Base-by-base conservation (phyloP, 2,797 vertebrate genomes). In the Sylvilagus floridanus region DNA sequence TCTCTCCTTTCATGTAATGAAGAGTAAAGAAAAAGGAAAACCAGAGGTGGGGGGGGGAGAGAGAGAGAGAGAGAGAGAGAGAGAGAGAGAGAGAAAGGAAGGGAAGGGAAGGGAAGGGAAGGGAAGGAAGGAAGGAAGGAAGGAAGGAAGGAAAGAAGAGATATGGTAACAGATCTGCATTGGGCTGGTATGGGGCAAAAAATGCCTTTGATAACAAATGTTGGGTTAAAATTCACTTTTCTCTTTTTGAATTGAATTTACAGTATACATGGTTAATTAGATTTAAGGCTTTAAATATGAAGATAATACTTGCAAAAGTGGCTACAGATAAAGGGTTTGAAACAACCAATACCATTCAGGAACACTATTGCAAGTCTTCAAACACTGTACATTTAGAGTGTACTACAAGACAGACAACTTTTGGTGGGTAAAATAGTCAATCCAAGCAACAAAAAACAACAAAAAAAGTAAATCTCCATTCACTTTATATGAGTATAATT, bases 201-300 rank as follows among this genome's bases (percentile, higher is more conserved):
- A 95, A 76, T 73, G 32, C 57, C 76, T 35, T 87, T 86, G 65
- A 75, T 75, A 88, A 82, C 5, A 75, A 75, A 95, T 90, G 1
- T 47, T 90, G 66, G 63, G 65, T 90, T 62, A 82, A 93, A 90
- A 84, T 73, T 92, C n/a, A 95, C 42, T 47, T 94, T 71, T 84
- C 19, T 82, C 3, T 85, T 83, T 84, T 81, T 63, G 17, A 83
- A 52, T 24, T 88, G 63, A 96, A 89, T 57, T 91, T 57, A 85
- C 47, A 68, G 9, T 83, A n/a, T 71, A 3, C n/a, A 54, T 24
- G 22, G 47, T 17, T 91, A 93, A 60, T 95, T 90, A 77, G 26
- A 75, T 60, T 69, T 35, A 87, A 42, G 32, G 1, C 35, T 96
- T 93, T 92, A 78, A 90, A 68, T 4, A 32, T 78, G 60, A 84